phyloP scores from a whole-genome alignment of 2,113 vertebrate genomes.

The Eonycteris spelaea region DNA sequence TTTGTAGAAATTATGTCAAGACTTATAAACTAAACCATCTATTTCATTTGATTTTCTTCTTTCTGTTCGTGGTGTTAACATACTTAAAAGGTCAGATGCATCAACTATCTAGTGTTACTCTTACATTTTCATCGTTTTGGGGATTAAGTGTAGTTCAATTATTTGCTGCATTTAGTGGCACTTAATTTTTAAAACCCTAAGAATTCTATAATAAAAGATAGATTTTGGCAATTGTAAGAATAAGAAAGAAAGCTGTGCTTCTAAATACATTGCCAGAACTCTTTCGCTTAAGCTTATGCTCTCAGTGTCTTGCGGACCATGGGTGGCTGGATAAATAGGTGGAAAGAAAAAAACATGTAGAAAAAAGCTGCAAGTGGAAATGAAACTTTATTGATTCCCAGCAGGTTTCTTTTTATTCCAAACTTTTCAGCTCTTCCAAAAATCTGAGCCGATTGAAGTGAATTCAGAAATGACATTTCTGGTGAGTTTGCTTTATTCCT shows the following conservation, averaged over 20 bases:
- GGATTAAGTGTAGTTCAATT: neutral
- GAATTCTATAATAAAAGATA: neutral
- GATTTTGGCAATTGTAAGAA: neutral
- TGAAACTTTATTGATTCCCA: constrained; percentile 63
- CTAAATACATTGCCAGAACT: neutral
- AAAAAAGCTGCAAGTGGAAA: constrained; percentile 27
- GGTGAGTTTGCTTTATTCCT: constrained; percentile 38
- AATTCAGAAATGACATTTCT: constrained; percentile 53
- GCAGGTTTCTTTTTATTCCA: constrained; percentile 55
- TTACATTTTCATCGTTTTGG: neutral
- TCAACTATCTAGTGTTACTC: neutral
- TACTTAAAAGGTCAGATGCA: neutral
- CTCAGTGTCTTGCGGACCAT: neutral
- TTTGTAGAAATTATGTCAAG: neutral
- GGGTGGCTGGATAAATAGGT: neutral
- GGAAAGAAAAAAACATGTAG: neutral
- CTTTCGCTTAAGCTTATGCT: constrained; percentile 8
- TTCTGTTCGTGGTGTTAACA: neutral
- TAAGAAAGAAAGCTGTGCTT: neutral
- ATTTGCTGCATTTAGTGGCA: neutral
- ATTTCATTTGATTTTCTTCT: neutral
- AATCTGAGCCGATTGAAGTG: constrained; percentile 47
- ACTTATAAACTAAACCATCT: neutral
- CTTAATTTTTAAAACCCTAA: neutral
- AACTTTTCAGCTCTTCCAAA: constrained; percentile 52